Evolutionary conservation across 2,888 invertebrate genomes (phyloP), one percentile per base, ranked within the genome.

Genomic region (Plagodis dolabraria): DNA sequence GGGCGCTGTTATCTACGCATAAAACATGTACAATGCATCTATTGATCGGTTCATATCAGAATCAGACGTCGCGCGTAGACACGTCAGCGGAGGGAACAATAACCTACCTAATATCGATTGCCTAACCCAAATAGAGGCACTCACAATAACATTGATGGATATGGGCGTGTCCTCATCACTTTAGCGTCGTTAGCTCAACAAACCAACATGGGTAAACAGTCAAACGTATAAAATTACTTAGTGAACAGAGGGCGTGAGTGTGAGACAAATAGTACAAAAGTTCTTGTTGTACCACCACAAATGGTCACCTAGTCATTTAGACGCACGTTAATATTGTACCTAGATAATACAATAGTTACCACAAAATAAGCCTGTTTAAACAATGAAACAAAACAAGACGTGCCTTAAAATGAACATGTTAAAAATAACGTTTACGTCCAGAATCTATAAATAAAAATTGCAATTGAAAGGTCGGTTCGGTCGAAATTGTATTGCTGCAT

Each of bases 101-200:
- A 69, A 63, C 43, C n/a, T n/a, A 10, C 55, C 62, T 57, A 60
- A 60, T 60, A 63, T 55, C 52, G 52, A 67, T 67, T 63, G 57
- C 61, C 61, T 63, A 63, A 64, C 59, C 62, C 64, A 56, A 67
- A 65, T 64, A 63, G 60, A 57, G 53, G 57, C 67, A 65, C 65
- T 67, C 55, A 47, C 43, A 36, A 53, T 22, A 22, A 22, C 22
- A 53, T 57, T 65, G 62, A 69, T 65, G 58, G 63, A 63, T 51
- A 60, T 54, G 60, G 69, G 69, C 50, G 69, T 63, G 65, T 43
- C 60, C 58, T 57, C 56, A 64, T 67, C 65, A 65, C 60, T 65
- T 53, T 50, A 67, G 62, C 58, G 64, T 64, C 59, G 59, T 63
- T 63, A 60, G 51, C 58, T 61, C 57, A 60, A 64, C 65, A 60